Conservation (phyloP, 2,113 vertebrate species). For the Cariama cristata region DNA sequence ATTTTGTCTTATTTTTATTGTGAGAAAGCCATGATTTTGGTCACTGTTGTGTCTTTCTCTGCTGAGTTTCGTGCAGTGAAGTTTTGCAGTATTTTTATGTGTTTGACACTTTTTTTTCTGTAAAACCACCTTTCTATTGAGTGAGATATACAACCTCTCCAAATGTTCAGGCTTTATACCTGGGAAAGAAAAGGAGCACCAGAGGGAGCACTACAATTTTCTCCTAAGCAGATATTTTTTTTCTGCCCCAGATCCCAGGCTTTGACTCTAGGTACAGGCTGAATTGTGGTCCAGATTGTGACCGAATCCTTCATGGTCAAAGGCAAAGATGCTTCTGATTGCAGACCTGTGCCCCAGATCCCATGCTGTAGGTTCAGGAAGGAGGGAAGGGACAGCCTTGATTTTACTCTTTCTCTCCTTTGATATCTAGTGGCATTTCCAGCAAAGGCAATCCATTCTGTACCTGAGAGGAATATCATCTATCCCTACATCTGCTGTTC, state of each 20-base stretch:
- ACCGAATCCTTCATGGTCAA: neutral
- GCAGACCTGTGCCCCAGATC: neutral
- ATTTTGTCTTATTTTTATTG: neutral
- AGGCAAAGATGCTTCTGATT: neutral
- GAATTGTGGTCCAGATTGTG: neutral
- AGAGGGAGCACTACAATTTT: neutral
- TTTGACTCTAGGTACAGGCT: neutral
- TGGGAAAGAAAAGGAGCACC: neutral
- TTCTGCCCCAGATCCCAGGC: neutral
- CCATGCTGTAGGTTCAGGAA: neutral
- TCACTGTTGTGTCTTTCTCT: neutral
- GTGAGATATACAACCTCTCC: neutral
- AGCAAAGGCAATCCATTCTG: neutral
- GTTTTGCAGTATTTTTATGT: neutral
- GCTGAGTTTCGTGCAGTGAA: neutral
- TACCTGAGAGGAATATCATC: neutral
- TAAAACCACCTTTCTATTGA: neutral
- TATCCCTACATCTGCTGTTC: constrained; percentile 10
- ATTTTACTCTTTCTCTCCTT: neutral
- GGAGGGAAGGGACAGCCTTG: neutral
- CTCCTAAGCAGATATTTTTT: neutral
- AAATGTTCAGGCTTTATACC: neutral
- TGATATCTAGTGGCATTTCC: neutral
- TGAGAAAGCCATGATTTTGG: neutral
- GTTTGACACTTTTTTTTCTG: neutral